Evolutionary conservation across 2,113 vertebrate species (phyloP).

Genomic region (Pygoscelis adeliae): DNA sequence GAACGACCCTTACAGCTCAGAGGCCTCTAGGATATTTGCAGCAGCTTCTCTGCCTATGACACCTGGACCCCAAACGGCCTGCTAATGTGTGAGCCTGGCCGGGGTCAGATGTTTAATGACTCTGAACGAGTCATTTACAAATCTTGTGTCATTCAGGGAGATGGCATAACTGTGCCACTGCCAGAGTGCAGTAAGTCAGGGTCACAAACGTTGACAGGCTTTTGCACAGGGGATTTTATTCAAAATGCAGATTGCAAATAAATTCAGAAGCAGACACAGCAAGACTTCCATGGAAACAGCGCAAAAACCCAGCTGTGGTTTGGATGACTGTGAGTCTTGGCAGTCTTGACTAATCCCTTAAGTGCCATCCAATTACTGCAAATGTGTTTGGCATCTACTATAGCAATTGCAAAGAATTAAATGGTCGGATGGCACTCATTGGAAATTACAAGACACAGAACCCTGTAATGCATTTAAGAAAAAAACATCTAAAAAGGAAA

Average conservation of each 20-base stretch:
- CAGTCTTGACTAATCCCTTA: constrained; percentile 45
- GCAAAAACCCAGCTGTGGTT: constrained; percentile 11
- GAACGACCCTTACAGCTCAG: neutral
- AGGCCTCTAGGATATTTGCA: neutral
- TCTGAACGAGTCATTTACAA: neutral
- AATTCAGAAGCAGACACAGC: constrained; percentile 21
- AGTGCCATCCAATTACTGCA: constrained; percentile 62
- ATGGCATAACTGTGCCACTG: neutral
- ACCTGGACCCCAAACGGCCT: neutral
- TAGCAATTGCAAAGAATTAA: constrained; percentile 46
- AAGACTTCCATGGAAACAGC: constrained; percentile 19
- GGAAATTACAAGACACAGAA: constrained; percentile 26
- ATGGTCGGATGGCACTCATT: constrained; percentile 3
- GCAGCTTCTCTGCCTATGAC: neutral
- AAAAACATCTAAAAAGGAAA: constrained; percentile 43
- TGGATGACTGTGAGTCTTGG: neutral
- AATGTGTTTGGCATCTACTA: constrained; percentile 51
- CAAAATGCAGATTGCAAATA: neutral
- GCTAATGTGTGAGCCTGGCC: neutral
- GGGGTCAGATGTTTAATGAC: neutral
- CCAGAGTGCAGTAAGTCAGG: neutral
- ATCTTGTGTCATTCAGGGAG: neutral
- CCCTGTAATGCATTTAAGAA: constrained; percentile 20
- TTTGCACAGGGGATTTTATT: neutral
- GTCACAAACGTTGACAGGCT: neutral